Evolutionary conservation across 2,113 vertebrate genomes (phyloP).

Genomic region (Corydoras sp.): DNA sequence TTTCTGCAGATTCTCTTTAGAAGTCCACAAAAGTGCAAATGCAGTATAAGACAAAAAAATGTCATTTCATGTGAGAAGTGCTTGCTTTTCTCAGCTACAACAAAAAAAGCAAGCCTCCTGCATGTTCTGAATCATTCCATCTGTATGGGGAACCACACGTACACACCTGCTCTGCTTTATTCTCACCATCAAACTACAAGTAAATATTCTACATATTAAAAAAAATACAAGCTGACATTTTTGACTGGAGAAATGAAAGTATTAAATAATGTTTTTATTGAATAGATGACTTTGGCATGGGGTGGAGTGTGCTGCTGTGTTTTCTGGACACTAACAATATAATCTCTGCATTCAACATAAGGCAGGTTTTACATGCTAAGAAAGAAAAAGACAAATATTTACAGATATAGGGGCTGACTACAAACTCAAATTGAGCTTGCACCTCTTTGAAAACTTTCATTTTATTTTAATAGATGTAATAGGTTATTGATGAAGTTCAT

Average conservation of each 20-base stretch:
- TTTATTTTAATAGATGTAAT: too few species aligned
- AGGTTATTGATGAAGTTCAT: too few species aligned
- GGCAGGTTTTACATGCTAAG: too few species aligned
- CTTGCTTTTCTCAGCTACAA: not conserved
- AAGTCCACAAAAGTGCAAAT: constrained; percentile 26
- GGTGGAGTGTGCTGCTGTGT: too few species aligned
- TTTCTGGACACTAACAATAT: too few species aligned
- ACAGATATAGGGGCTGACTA: too few species aligned
- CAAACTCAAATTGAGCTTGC: too few species aligned
- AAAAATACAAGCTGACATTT: not conserved
- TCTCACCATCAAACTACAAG: constrained; percentile 10
- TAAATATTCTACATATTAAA: not conserved
- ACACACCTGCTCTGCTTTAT: not conserved
- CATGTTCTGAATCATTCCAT: not conserved
- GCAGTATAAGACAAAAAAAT: not conserved
- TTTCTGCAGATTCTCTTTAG: constrained; percentile 1
- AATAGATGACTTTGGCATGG: too few species aligned
- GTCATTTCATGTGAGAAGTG: not conserved
- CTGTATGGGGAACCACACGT: not conserved
- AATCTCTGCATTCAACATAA: too few species aligned
- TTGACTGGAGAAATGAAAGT: not conserved
- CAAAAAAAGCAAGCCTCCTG: not conserved
- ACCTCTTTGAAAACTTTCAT: too few species aligned
- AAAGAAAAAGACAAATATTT: too few species aligned
- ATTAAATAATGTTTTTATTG: too few species aligned